Conservation (phyloP, 2,113 vertebrate genomes). For the Microtus richardsoni region DNA sequence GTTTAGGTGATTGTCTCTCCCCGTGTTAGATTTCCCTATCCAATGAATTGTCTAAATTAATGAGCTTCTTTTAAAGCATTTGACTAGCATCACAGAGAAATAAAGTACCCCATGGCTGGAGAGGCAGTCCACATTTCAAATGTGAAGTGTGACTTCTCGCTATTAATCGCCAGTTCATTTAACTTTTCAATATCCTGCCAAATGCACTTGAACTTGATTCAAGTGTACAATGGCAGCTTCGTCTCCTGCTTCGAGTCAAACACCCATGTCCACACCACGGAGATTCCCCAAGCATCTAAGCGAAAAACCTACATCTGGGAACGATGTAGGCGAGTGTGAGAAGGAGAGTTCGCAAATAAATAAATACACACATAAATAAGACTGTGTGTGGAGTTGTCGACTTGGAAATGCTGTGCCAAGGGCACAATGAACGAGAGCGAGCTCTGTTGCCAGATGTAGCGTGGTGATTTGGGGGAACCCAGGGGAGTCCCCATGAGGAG, state of each 20-base stretch:
- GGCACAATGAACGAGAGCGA: slow-evolving; percentile 11
- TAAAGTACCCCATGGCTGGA: neutral
- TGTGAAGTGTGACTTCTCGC: neutral
- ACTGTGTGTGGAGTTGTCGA: neutral
- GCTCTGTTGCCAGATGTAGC: slow-evolving; percentile 61
- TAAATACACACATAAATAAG: slow-evolving; percentile 58
- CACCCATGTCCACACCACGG: neutral
- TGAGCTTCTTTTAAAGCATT: slow-evolving; percentile 8
- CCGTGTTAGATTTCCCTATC: neutral
- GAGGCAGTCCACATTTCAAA: neutral
- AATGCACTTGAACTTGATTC: neutral
- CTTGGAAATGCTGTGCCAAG: neutral
- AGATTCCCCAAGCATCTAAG: neutral
- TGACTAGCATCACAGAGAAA: neutral
- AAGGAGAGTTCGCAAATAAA: slow-evolving; percentile 56
- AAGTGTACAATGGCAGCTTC: neutral
- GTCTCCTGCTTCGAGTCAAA: neutral
- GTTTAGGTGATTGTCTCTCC: neutral
- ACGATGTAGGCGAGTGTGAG: neutral
- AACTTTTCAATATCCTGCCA: neutral
- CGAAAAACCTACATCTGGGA: neutral
- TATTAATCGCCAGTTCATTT: neutral
- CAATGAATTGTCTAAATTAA: neutral
- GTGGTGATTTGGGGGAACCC: slow-evolving; percentile 45
- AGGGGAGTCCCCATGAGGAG: slow-evolving; percentile 13